Conservation (phyloP, 2,113 vertebrate species). For the Patagioenas fasciata region DNA sequence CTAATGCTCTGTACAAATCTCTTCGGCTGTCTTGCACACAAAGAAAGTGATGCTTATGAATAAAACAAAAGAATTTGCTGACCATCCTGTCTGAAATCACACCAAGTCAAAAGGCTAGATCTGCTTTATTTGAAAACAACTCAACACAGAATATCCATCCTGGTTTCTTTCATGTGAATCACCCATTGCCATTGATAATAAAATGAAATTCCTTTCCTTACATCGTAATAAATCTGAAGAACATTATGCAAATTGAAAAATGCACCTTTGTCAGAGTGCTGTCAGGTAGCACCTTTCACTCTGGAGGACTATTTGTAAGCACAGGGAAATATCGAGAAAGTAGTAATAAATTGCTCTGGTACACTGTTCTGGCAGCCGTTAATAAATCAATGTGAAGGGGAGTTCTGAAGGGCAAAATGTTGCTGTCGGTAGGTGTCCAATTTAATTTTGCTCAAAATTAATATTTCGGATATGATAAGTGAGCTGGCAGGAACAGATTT, state of each 20-base stretch:
- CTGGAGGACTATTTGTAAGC: slow-evolving; percentile 78
- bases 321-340: slow-evolving; percentile 77
- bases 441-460: slow-evolving; percentile 87
- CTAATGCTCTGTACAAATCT: background rate
- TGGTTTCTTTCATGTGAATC: slow-evolving; percentile 54
- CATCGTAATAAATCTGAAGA: slow-evolving; percentile 67
- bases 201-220: slow-evolving; percentile 65
- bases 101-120: background rate
- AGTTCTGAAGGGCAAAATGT: slow-evolving; percentile 87
- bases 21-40: background rate
- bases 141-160: background rate
- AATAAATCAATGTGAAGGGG: slow-evolving; percentile 85
- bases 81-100: background rate
- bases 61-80: slow-evolving; percentile 43
- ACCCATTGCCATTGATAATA: slow-evolving; percentile 33
- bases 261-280: slow-evolving; percentile 66
- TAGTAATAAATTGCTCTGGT: slow-evolving; percentile 78
- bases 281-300: slow-evolving; percentile 76
- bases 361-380: slow-evolving; percentile 78
- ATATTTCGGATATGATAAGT: slow-evolving; percentile 87
- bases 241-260: slow-evolving; percentile 77
- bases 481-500: slow-evolving; percentile 84
- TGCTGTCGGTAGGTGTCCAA: slow-evolving; percentile 83
- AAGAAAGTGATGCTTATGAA: slow-evolving; percentile 9
- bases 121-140: slow-evolving; percentile 22